Evolutionary conservation across 1,140 invertebrate genomes (phyloP).

Genomic region (Nebria ingens): DNA sequence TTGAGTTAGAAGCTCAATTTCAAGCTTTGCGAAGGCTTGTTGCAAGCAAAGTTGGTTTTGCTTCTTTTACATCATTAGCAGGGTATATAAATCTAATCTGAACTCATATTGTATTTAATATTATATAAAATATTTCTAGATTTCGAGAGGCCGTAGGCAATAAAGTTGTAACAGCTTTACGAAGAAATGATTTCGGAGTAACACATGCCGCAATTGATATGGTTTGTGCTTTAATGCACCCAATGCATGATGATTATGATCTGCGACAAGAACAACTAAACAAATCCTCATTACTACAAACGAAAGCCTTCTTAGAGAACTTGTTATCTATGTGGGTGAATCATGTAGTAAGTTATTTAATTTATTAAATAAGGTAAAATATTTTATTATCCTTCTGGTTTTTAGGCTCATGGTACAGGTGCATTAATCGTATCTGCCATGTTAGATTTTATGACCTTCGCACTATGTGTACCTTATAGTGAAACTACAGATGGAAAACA

Average conservation of each 20-base stretch:
- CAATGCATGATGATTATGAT: constrained; percentile 95
- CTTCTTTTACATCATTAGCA: constrained; percentile 82
- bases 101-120: background rate
- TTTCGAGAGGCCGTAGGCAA: constrained; percentile 91
- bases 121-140: constrained; percentile 35
- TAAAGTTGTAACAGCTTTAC: constrained; percentile 85
- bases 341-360: constrained; percentile 68
- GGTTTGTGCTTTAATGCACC: constrained; percentile 95
- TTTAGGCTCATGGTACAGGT: constrained; percentile 68
- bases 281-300: constrained; percentile 90
- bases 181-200: constrained; percentile 77
- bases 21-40: constrained; percentile 86
- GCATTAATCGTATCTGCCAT: constrained; percentile 81
- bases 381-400: constrained; percentile 17
- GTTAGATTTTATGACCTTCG: constrained; percentile 98
- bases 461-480: constrained; percentile 95
- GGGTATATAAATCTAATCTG: constrained; percentile 45
- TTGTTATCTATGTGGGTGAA: constrained; percentile 90
- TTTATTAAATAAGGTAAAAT: constrained; percentile 4
- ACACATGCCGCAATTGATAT: constrained; percentile 95
- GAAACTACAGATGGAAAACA: constrained; percentile 97
- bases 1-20: constrained; percentile 84
- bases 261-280: constrained; percentile 95
- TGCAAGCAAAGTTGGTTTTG: constrained; percentile 95
- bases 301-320: constrained; percentile 84